Base-by-base conservation (phyloP, 2,888 invertebrate genomes). In the Leptinotarsa haldemani region DNA sequence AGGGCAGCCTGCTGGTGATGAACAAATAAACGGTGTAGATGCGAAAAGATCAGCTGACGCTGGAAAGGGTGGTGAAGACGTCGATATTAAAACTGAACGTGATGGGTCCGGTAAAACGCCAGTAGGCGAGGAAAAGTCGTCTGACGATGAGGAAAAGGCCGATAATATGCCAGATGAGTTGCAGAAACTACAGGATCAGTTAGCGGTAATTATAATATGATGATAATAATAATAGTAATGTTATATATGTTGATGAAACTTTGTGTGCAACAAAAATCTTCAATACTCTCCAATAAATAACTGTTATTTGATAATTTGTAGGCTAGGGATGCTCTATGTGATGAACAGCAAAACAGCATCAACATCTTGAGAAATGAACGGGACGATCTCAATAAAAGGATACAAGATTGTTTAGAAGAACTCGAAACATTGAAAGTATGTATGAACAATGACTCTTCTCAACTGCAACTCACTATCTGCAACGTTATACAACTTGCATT, bases 361-460 rank as follows among this genome's bases (percentile, higher is more conserved):
- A 80, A 81, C 66, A 81, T 81, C 64, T 75, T 85, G 69, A 83
- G 83, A 70, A 80, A 76, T 9, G 84, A 85, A 77, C 78, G 82
- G 2, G 83, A 84, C 76, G 74, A 76, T 48, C 65, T 85, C 15
- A 75, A 78, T 61, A 72, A 76, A 46, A 77, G 82, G 74, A 77
- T 85, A 18, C 77, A 78, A 48, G 77, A 77, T 9, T 84, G 84
- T 46, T 67, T 82, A 64, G 74, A 80, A 40, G 81, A 84, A 77
- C 48, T 84, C 15, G 75, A 82, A 30, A 78, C 77, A 20, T 77
- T 84, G 67, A 83, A 82, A 77, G 84, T 84, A 78, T 48, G 65
- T 72, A 40, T 9, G 40, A 9, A 25, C 30, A 18, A 65, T 15
- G 20, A 30, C 30, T 30, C 30, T 30, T 18, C n/a, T 12, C 47